Conservation (phyloP, 1,140 invertebrate genomes). For the Zaprionus davidi region DNA sequence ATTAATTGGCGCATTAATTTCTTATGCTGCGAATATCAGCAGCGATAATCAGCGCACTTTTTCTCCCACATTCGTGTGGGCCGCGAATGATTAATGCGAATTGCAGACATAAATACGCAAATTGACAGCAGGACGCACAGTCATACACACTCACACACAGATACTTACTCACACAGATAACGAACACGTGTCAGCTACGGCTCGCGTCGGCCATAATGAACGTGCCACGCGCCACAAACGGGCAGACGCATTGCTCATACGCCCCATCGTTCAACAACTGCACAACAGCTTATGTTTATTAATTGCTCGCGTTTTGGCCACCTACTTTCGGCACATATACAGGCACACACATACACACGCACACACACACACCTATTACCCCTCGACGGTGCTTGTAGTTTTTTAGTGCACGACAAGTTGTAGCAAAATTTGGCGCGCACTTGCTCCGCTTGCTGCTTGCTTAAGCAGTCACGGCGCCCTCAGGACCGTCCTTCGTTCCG, state of each 20-base stretch:
- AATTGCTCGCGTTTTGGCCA: conserved; percentile 46
- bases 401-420: conserved; percentile 51
- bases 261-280: conserved; percentile 24
- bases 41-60: conserved; percentile 19
- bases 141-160: conserved; percentile 10
- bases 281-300: conserved; percentile 46
- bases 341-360: no score
- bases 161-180: conserved; percentile 5
- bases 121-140: conserved; percentile 24
- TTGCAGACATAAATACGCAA: conserved; percentile 26
- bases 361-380: conserved; percentile 3
- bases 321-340: conserved; percentile 18
- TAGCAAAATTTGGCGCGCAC: conserved; percentile 45
- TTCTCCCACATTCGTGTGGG: neutral
- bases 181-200: conserved; percentile 25
- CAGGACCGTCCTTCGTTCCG: neutral
- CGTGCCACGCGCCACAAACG: conserved; percentile 41
- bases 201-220: conserved; percentile 37
- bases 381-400: conserved; percentile 33
- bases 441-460: conserved; percentile 20
- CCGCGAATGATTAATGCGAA: conserved; percentile 43
- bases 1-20: conserved; percentile 16
- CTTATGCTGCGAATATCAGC: neutral
- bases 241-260: conserved; percentile 40
- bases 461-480: neutral